These are phyloP conservation scores for Benthosema pterotum DNA, from an alignment of 2,797 vertebrate genomes.

Conservation along the genomic window DNA sequence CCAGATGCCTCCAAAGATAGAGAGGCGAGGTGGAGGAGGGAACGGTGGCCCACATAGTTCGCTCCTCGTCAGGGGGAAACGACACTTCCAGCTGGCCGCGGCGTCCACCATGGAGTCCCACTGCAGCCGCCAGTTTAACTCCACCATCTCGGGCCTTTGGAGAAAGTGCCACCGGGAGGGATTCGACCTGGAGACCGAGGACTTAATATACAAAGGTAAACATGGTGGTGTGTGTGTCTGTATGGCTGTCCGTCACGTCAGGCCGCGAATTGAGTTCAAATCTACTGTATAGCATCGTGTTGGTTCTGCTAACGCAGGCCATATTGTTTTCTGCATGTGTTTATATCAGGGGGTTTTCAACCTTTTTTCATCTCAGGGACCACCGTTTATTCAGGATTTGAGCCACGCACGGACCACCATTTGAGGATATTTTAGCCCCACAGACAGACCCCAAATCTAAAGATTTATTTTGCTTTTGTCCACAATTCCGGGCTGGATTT, in stretches of 20 bases:
- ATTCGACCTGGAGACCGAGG: constrained; percentile 91
- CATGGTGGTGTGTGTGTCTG: no score
- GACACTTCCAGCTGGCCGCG: constrained; percentile 73
- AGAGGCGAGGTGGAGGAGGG: constrained; percentile 67
- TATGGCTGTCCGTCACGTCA: no score
- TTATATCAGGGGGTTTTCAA: no score
- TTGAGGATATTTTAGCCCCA: no score
- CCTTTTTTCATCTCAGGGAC: no score
- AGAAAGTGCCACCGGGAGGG: constrained; percentile 89
- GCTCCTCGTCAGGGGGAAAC: constrained; percentile 61
- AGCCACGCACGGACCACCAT: no score
- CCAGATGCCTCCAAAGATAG: constrained; percentile 82
- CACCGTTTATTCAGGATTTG: no score
- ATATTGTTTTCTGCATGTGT: neutral
- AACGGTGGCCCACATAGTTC: constrained; percentile 51
- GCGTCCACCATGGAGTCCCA: constrained; percentile 87
- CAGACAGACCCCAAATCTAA: no score
- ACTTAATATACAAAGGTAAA: constrained; percentile 90
- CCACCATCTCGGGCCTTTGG: constrained; percentile 90
- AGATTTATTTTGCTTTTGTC: no score
- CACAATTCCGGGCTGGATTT: no score
- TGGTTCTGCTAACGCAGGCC: constrained; percentile 14
- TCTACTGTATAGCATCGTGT: constrained; percentile 12
- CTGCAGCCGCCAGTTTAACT: constrained; percentile 91
- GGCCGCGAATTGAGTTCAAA: constrained; percentile 65